Percentiles rank a stretch among this genome's conserved stretches.
Evolutionary conservation across 2,113 vertebrate genomes (phyloP).

Genomic region (Acanthisitta chloris): DNA sequence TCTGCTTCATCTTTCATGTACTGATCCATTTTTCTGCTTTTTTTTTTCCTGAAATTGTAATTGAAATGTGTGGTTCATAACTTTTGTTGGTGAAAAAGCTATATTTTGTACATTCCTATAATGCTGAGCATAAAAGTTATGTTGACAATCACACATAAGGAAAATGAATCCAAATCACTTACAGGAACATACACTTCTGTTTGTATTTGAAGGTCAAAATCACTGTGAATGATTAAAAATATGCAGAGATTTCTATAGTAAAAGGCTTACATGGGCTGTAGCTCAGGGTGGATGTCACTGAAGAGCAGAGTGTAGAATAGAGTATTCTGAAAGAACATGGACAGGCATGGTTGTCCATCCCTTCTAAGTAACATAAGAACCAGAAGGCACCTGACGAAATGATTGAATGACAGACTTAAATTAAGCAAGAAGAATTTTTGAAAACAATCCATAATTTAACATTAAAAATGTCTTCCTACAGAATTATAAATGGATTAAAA

Average conservation of each 20-base stretch:
- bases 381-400: neutral
- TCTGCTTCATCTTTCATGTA: neutral
- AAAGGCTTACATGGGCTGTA: neutral
- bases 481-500: neutral
- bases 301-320: neutral
- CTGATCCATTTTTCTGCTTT: neutral
- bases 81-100: neutral
- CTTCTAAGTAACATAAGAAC: neutral
- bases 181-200: neutral
- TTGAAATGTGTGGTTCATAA: neutral
- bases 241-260: neutral
- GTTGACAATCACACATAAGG: neutral
- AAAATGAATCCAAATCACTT: neutral
- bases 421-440: neutral
- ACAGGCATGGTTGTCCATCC: neutral
- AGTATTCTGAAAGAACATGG: neutral
- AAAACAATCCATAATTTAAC: neutral
- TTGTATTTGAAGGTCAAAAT: neutral
- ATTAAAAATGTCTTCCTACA: neutral
- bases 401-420: neutral
- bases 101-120: neutral
- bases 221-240: neutral
- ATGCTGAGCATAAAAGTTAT: neutral
- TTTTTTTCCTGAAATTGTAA: neutral
- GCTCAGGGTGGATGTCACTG: neutral